Evolutionary conservation across 2,113 vertebrate species (phyloP), one percentile per base, ranked within the genome.

Genomic region (Phaethon lepturus): DNA sequence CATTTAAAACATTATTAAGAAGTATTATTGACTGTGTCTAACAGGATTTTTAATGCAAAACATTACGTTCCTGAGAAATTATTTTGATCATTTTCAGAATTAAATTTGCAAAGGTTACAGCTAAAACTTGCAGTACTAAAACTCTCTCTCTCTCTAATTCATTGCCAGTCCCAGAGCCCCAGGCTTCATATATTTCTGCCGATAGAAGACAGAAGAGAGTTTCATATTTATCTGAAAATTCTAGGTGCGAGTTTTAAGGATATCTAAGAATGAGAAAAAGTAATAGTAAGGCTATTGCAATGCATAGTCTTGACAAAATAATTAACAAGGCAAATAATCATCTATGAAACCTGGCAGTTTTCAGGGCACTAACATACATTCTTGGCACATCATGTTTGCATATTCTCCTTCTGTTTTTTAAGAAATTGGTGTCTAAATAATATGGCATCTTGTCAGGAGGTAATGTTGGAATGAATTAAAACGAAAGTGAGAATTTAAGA

Each of bases 241-340:
- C 15, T 77, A 90, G n/a, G 31, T 80, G 35, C 71, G 87, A 59
- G n/a, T 80, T 80, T 94, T 91, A 63, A 75, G 20, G 47, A 77
- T 87, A 75, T 78, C 29, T 74, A 82, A 56, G 44, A 76, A 95
- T 49, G 20, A 14, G 35, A 93, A 86, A 31, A 91, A 86, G 31
- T 50, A 88, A 50, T 19, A 33, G 11, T 47, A 92, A 75, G 45
- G 29, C 42, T 58, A 28, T 49, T 40, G 68, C 22, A 19, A 64
- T 28, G 33, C 69, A 72, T 50, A 95, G 55, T 38, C 78, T 60
- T 77, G 84, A 93, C 82, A 96, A 93, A 96, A 96, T 95, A 97
- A 92, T 86, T 47, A 76, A 68, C 67, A 72, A 73, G 52, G 35
- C 69, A 94, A 96, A 90, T 86, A 22, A 56, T 62, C 35, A 66